These are phyloP conservation scores for Burhinus bistriatus DNA, from an alignment of 2,113 vertebrate species.

Conservation along the genomic window DNA sequence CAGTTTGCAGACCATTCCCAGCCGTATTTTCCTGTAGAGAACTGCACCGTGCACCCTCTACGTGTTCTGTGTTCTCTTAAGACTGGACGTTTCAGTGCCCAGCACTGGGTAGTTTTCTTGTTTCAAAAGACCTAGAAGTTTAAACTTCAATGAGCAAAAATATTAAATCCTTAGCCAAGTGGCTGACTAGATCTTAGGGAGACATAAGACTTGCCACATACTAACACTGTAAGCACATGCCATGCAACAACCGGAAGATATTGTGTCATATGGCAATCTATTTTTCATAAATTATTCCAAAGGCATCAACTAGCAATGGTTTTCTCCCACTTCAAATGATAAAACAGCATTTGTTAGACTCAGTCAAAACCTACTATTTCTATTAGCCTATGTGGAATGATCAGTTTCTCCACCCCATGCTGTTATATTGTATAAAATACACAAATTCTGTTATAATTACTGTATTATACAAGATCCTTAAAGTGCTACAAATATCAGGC, in stretches of 20 bases:
- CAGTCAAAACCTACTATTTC: neutral
- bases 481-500: neutral
- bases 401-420: neutral
- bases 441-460: neutral
- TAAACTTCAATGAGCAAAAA: neutral
- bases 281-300: neutral
- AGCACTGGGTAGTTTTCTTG: neutral
- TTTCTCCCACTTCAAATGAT: neutral
- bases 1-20: neutral
- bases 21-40: neutral
- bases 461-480: neutral
- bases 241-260: neutral
- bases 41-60: accelerated
- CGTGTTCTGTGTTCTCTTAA: neutral
- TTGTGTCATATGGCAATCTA: neutral
- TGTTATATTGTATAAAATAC: neutral
- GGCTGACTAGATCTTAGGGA: neutral
- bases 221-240: neutral
- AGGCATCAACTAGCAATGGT: neutral
- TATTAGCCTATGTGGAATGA: neutral
- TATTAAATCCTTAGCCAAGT: neutral
- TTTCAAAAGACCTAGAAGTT: neutral
- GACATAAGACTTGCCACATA: neutral
- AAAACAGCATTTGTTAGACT: neutral
- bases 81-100: neutral